phyloP scores from a whole-genome alignment of 1,140 invertebrate species.

The Drosophila repletoides region DNA sequence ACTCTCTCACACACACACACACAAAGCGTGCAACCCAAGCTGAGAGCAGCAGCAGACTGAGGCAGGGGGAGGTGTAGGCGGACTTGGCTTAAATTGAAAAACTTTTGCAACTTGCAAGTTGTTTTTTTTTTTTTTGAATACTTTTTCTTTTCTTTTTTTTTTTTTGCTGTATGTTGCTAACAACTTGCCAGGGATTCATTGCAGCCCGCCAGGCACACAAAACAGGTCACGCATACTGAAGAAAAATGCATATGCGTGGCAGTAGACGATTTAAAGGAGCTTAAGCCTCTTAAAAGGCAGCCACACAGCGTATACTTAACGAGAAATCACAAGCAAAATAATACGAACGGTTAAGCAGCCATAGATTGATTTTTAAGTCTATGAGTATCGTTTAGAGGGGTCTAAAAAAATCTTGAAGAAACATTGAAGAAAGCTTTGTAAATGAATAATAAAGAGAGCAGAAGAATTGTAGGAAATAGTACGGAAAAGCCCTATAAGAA shows the following conservation, averaged over 20 bases:
- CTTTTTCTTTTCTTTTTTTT: slow-evolving; percentile 25
- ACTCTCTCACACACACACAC: neutral
- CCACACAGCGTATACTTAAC: slow-evolving; percentile 29
- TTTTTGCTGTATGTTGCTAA: slow-evolving; percentile 17
- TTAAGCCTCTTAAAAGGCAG: neutral
- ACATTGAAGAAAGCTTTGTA: no score
- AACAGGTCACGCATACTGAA: neutral
- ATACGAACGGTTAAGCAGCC: neutral
- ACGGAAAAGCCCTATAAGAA: no score
- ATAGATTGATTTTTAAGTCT: no score
- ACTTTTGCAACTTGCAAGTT: slow-evolving; percentile 70
- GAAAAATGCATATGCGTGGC: slow-evolving; percentile 18
- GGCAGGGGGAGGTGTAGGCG: neutral
- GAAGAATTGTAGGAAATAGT: no score
- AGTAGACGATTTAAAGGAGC: slow-evolving; percentile 7
- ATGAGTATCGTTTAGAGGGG: no score
- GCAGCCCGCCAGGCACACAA: slow-evolving; percentile 39
- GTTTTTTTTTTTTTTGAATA: slow-evolving; percentile 49
- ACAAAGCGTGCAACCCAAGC: slow-evolving; percentile 13
- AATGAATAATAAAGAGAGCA: no score
- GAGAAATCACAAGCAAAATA: neutral
- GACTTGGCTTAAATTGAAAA: slow-evolving; percentile 71
- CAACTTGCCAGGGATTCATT: slow-evolving; percentile 59
- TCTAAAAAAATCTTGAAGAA: no score
- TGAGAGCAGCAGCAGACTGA: neutral